phyloP scores from a whole-genome alignment of 2,797 vertebrate genomes.

The Coreius guichenoti region DNA sequence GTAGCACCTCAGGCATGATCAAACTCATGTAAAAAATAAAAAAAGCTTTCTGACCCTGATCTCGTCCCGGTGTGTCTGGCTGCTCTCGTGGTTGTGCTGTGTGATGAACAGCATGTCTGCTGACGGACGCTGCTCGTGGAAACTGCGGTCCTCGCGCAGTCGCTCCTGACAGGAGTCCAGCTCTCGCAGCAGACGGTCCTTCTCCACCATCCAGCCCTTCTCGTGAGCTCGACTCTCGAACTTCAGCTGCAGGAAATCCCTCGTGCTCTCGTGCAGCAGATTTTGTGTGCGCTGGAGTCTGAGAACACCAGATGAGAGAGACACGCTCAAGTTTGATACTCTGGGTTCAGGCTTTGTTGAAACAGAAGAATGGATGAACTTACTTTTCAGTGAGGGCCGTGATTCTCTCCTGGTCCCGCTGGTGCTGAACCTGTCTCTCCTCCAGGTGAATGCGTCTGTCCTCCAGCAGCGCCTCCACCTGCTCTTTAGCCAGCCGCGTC shows the following conservation, averaged over 20 bases:
- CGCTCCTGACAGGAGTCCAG: conserved; percentile 79
- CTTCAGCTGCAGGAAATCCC: conserved; percentile 90
- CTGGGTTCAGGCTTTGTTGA: not conserved
- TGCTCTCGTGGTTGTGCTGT: conserved; percentile 66
- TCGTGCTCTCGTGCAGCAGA: conserved; percentile 91
- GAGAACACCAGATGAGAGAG: conserved; percentile 16
- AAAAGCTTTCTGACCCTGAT: conserved; percentile 82
- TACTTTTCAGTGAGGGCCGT: conserved; percentile 86
- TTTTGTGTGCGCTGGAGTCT: conserved; percentile 90
- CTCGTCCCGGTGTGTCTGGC: conserved; percentile 77
- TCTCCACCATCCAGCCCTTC: conserved; percentile 94
- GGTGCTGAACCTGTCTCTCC: conserved; percentile 85
- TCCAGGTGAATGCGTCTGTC: conserved; percentile 87
- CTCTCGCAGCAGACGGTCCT: conserved; percentile 85
- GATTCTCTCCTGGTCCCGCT: conserved; percentile 85
- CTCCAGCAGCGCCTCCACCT: conserved; percentile 87
- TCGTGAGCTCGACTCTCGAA: conserved; percentile 86
- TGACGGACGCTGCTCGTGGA: conserved; percentile 43
- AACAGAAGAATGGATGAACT: conserved; percentile 48
- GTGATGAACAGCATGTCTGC: conserved; percentile 32
- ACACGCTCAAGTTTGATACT: not conserved
- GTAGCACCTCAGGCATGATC: no score
- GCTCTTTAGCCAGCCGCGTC: conserved; percentile 87
- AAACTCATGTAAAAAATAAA: no score
- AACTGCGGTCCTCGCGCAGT: conserved; percentile 63